Base-by-base conservation (phyloP, 2,113 vertebrate genomes). In the Plecturocebus donacophilus region DNA sequence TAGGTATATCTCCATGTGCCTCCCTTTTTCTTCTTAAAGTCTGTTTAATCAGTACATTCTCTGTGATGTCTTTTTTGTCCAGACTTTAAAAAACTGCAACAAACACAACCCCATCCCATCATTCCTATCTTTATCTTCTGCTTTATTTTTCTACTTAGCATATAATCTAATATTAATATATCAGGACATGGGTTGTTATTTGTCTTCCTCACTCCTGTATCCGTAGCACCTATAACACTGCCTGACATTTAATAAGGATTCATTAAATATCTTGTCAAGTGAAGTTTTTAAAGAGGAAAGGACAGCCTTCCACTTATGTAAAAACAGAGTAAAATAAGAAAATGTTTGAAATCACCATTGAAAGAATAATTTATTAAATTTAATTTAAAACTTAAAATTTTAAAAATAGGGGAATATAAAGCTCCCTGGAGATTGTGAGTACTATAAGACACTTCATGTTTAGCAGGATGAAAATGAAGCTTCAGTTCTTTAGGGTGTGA, bases 161-260 rank as follows among this genome's bases (percentile, higher is more conserved):
- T 92, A 90, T 94, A 70, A 73, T 27, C 27, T 70, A 91, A 42
- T 81, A 68, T 89, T 83, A 93, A 20, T 64, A 42, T 49, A 89
- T 40, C 52, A 94, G 20, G 23, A 68, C 21, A 56, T 42, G 21
- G 10, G 16, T 16, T 52, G 52, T 75, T 32, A 64, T 61, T 79
- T 91, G 8, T 91, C 27, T 93, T 84, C 4, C 14, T 77, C 25
- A 45, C 23, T 87, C 40, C 83, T 96, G 30, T 83, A 87, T 38
- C 17, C 35, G 79, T 85, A 91, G 21, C 11, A 47, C 23, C n/a
- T 97, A 56, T 79, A 91, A 89, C 30, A 95, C 20, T 85, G 38
- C 61, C 64, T 94, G 19, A 90, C 25, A 54, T 47, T 94, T 87
- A 81, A 52, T 58, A 80, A 16, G 35, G 19, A 82, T 77, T 95